These are phyloP conservation scores for Ips nitidus DNA, from an alignment of 1,140 invertebrate species.

Conservation along the genomic window DNA sequence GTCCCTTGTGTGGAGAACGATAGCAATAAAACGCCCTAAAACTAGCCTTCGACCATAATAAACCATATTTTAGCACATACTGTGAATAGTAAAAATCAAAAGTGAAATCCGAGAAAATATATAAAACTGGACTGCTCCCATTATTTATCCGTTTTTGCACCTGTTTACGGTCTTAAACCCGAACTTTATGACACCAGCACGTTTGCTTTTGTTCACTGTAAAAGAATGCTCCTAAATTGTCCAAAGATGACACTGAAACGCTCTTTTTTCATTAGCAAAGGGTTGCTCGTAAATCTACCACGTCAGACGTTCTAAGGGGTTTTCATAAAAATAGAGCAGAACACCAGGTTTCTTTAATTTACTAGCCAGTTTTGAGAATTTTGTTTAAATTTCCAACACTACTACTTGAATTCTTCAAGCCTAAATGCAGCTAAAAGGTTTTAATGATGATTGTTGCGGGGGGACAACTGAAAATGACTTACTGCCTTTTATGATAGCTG, in stretches of 20 bases:
- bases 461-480: not conserved
- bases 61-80: slow-evolving; percentile 25
- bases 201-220: slow-evolving; percentile 31
- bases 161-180: slow-evolving; percentile 35
- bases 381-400: slow-evolving; percentile 18
- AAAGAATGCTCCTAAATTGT: slow-evolving; percentile 33
- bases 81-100: slow-evolving; percentile 1
- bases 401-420: slow-evolving; percentile 16
- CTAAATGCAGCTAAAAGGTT: slow-evolving; percentile 17
- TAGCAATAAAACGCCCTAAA: too few species aligned
- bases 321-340: slow-evolving; percentile 28
- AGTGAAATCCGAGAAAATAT: slow-evolving; percentile 11
- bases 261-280: slow-evolving; percentile 38
- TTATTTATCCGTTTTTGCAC: slow-evolving; percentile 31
- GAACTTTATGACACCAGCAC: slow-evolving; percentile 35
- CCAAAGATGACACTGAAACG: slow-evolving; percentile 31
- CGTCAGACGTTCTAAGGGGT: slow-evolving; percentile 21
- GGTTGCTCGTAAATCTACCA: slow-evolving; percentile 35
- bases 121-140: slow-evolving; percentile 19
- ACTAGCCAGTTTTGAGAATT: slow-evolving; percentile 9
- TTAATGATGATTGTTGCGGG: slow-evolving; percentile 9
- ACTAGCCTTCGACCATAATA: not conserved
- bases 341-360: slow-evolving; percentile 1
- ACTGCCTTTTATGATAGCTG: slow-evolving; percentile 11
- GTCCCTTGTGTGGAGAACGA: too few species aligned